These are phyloP conservation scores for Coranthus polyacanthus DNA, from an alignment of 2,797 vertebrate genomes.

Conservation along the genomic window DNA sequence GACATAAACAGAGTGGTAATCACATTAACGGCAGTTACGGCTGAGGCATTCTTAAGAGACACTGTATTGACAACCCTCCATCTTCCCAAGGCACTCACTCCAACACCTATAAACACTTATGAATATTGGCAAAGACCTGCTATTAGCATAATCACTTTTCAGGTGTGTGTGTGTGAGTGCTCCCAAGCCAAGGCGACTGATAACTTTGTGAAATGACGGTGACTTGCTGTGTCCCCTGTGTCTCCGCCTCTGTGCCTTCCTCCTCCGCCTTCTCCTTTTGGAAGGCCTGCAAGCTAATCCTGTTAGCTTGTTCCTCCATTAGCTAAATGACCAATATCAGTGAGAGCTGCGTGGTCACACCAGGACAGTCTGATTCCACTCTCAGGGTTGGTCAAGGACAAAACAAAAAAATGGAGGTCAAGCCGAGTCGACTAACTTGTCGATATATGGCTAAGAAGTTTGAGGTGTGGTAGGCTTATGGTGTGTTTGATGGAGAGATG, in stretches of 20 bases:
- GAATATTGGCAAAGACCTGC: conserved; percentile 81
- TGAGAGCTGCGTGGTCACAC: conserved; percentile 84
- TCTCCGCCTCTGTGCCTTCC: conserved; percentile 40
- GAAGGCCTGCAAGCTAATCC: conserved; percentile 87
- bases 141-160: conserved; percentile 84
- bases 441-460: conserved; percentile 43
- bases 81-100: conserved; percentile 73
- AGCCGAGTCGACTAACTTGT: conserved; percentile 67
- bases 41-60: conserved; percentile 71
- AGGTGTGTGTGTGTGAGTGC: conserved; percentile 73
- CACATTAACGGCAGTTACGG: conserved; percentile 78
- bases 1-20: conserved; percentile 83
- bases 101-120: conserved; percentile 85
- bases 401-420: conserved; percentile 64
- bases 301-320: conserved; percentile 92
- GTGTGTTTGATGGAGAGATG: conserved; percentile 1
- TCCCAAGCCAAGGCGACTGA: conserved; percentile 41
- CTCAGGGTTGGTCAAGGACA: conserved; percentile 88
- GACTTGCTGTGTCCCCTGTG: conserved; percentile 82
- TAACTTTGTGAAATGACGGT: conserved; percentile 87
- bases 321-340: conserved; percentile 94
- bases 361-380: conserved; percentile 76
- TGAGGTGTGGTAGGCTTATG: not conserved
- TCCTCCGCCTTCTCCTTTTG: conserved; percentile 52
- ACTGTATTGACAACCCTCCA: conserved; percentile 75